Base-by-base conservation (phyloP, 2,888 invertebrate genomes). In the Hypena proboscidalis region DNA sequence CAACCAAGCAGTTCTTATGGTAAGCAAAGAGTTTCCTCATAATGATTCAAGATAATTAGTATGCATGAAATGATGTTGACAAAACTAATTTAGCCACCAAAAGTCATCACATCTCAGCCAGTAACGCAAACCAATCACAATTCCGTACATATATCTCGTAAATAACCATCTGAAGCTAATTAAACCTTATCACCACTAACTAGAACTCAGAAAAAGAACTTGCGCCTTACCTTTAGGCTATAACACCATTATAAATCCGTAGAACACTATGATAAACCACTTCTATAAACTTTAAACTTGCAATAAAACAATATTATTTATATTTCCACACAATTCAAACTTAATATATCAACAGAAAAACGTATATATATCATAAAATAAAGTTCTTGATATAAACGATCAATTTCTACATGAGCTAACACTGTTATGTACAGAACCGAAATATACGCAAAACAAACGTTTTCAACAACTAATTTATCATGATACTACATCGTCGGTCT, bases 401-500 rank as follows among this genome's bases (percentile, higher is more conserved):
- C 72, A 76, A 79, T 76, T n/a, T 74, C 75, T 74, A 23, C 20
- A 13, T 15, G 29, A 72, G 71, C 55, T 51, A 44, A 46, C 44
- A 36, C 39, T 61, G 55, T 61, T 57, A 70, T 67, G 65, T 71
- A 33, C 51, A 80, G 74, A 69, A 64, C 67, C 51, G 59, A 63
- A 73, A 76, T 80, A 77, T 73, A 72, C 69, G 67, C 70, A 64
- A 76, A 74, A 80, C 73, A 78, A 79, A 81, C 71, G 69, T 77
- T 83, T 80, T 63, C 62, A 64, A 65, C 71, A 57, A 51, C 70
- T 75, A 69, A 71, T 76, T 75, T 77, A 80, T 74, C 71, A 78
- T 72, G 82, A 75, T 81, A 85, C 86, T 84, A 87, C 84, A 86
- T 87, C 66, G 73, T 85, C 77, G 67, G 70, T 71, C 74, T 57